Conservation (phyloP, 2,113 vertebrate genomes). For the Zootoca vivipara region DNA sequence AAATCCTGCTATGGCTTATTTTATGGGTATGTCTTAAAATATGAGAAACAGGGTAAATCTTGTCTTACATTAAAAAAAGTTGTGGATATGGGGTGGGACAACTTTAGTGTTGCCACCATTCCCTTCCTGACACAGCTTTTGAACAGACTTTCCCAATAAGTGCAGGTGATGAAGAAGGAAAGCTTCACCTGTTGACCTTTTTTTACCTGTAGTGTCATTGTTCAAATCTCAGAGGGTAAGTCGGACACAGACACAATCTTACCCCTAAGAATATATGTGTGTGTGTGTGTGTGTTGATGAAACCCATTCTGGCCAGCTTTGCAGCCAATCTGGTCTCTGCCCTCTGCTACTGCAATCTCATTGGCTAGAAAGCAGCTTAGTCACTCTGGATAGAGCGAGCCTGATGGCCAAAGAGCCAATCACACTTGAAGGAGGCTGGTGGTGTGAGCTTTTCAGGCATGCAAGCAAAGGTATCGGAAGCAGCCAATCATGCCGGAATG, state of each 20-base stretch:
- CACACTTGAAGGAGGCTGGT: conserved; percentile 19
- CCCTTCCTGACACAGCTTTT: not conserved
- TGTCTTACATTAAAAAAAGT: too few relatives aligned
- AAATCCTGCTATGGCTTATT: too few relatives aligned
- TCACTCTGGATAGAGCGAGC: conserved; percentile 3
- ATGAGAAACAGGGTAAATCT: too few relatives aligned
- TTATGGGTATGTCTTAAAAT: too few relatives aligned
- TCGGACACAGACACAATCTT: not conserved
- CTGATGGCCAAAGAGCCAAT: conserved; percentile 5
- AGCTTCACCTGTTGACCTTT: not conserved
- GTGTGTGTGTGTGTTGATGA: too few relatives aligned
- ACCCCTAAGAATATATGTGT: not conserved
- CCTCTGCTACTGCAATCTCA: not conserved
- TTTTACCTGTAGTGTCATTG: not conserved
- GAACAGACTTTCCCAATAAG: not conserved
- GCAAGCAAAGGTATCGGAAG: not conserved
- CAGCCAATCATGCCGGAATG: conserved; percentile 2
- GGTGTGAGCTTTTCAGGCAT: conserved; percentile 26
- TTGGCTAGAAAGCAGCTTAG: conserved; percentile 26
- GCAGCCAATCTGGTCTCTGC: not conserved
- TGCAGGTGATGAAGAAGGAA: not conserved
- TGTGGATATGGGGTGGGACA: too few relatives aligned
- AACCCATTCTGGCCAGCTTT: not conserved
- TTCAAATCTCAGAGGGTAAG: not conserved
- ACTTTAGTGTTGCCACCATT: not conserved